A percentile compares a stretch with the other conserved stretches of the same genome.
phyloP scores from a whole-genome alignment of 2,888 invertebrate species.

The Scotopteryx bipunctaria region DNA sequence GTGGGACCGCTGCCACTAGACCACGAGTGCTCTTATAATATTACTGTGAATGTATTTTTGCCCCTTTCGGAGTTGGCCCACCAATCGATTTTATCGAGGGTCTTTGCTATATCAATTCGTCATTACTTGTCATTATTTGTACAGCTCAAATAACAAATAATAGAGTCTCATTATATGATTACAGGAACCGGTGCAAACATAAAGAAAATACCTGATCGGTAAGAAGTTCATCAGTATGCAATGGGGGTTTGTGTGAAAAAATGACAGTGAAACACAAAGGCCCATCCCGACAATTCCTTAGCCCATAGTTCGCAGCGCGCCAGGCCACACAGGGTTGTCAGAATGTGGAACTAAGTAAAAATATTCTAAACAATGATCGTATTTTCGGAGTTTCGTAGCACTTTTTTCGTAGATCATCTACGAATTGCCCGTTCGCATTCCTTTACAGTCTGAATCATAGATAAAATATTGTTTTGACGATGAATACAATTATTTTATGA shows the following conservation, averaged over 20 bases:
- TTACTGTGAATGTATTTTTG: no score
- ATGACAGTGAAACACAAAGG: conserved; percentile 38
- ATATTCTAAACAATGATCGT: background rate
- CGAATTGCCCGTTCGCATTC: no score
- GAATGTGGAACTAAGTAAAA: background rate
- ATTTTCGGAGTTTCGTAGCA: background rate
- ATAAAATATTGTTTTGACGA: no score
- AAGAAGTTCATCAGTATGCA: conserved; percentile 46
- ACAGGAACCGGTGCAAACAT: conserved; percentile 17
- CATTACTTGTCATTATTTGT: background rate
- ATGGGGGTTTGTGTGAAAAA: conserved; percentile 41
- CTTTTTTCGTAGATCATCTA: no score
- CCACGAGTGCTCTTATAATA: no score
- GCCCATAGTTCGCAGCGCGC: conserved; percentile 21
- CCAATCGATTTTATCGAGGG: background rate
- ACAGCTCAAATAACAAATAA: conserved; percentile 17
- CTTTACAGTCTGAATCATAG: no score
- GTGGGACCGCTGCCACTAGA: no score
- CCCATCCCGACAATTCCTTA: conserved; percentile 36
- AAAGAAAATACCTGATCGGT: conserved; percentile 28
- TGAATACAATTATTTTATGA: no score
- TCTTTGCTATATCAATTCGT: background rate
- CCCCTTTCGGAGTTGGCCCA: no score
- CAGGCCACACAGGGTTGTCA: conserved; percentile 15
- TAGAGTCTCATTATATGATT: conserved; percentile 25